phyloP scores from a whole-genome alignment of 2,888 invertebrate genomes.

The Eurytoma adleriae region DNA sequence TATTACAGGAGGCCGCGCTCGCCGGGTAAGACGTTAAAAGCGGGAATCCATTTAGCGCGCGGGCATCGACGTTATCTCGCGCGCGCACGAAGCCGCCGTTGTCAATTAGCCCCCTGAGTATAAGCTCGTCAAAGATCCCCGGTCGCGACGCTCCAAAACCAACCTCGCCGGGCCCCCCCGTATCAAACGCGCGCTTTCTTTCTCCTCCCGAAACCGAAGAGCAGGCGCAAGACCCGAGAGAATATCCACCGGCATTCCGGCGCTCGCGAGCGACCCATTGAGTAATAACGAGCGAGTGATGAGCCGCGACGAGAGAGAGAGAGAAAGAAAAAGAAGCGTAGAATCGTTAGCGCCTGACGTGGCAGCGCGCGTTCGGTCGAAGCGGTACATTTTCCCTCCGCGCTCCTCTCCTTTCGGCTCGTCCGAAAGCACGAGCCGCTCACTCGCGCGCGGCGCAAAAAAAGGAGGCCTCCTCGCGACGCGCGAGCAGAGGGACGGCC shows the following conservation, averaged over 20 bases:
- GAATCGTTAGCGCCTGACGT: slow-evolving; percentile 44
- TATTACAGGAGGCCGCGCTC: no score
- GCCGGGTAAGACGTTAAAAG: no score
- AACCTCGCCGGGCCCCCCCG: no score
- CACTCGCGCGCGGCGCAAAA: slow-evolving; percentile 18
- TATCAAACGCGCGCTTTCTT: neutral
- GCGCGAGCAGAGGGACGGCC: no score
- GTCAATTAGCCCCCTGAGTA: no score
- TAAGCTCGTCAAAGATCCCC: no score
- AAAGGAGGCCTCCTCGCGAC: neutral
- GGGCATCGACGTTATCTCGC: no score
- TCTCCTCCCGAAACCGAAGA: neutral
- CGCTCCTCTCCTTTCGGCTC: neutral
- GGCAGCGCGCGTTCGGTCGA: slow-evolving; percentile 29
- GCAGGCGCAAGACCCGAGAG: no score
- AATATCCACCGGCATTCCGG: no score
- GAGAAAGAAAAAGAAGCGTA: slow-evolving; percentile 4
- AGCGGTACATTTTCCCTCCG: slow-evolving; percentile 46
- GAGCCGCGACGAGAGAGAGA: neutral
- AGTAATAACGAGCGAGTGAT: slow-evolving; percentile 46
- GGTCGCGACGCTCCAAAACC: no score
- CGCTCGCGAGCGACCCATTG: neutral
- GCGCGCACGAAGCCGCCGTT: no score
- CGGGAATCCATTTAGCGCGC: no score
- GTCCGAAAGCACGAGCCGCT: slow-evolving; percentile 1